phyloP scores from a whole-genome alignment of 2,113 vertebrate species.

The Saccopteryx leptura region DNA sequence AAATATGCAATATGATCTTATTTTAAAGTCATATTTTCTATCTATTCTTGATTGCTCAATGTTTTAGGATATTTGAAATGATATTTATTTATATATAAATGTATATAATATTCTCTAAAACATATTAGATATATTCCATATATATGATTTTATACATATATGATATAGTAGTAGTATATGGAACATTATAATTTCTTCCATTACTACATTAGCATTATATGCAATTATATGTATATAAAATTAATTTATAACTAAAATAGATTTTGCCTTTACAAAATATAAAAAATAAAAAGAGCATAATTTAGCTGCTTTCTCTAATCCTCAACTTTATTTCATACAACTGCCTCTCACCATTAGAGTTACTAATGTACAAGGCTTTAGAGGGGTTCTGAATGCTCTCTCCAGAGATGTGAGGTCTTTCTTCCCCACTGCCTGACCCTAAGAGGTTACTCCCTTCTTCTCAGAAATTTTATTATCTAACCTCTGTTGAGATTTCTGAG shows the following conservation, averaged over 20 bases:
- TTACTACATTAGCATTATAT: not conserved
- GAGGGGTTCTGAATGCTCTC: not conserved
- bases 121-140: not conserved
- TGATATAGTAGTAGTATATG: not conserved
- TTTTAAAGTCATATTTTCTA: not conserved
- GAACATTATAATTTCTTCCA: not conserved
- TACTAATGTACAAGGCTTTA: not conserved
- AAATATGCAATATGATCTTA: not conserved
- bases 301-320: not conserved
- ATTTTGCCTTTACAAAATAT: not conserved
- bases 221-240: not conserved
- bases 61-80: not conserved
- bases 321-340: not conserved
- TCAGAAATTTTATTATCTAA: conserved; percentile 13
- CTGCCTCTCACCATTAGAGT: not conserved
- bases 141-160: not conserved
- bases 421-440: not conserved
- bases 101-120: not conserved
- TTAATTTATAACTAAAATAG: not conserved
- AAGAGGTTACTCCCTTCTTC: not conserved
- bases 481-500: not conserved
- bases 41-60: not conserved
- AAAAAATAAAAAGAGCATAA: not conserved
- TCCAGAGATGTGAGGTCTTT: not conserved
- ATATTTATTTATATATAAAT: not conserved